Evolutionary conservation across 2,113 vertebrate species (phyloP).

Genomic region (Odontesthes bonariensis): DNA sequence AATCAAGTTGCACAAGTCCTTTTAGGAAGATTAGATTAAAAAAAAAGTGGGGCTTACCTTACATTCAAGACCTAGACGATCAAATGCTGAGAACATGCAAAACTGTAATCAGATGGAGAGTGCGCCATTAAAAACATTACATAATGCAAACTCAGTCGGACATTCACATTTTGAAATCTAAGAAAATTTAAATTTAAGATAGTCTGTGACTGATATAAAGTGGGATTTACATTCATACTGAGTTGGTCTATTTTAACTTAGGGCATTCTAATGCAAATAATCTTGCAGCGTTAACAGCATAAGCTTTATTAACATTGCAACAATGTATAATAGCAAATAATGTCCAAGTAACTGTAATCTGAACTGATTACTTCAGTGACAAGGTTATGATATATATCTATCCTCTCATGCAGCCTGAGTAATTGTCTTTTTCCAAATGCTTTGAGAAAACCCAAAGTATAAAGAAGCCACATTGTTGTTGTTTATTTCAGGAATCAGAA

Average conservation of each 20-base stretch:
- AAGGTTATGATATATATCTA: no score
- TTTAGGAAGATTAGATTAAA: no score
- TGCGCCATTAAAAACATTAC: neutral
- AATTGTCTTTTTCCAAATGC: neutral
- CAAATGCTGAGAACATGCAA: neutral
- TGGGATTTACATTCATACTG: neutral
- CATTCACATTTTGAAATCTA: neutral
- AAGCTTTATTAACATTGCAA: neutral
- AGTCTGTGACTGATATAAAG: neutral
- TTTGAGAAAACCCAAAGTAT: neutral
- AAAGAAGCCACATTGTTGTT: no score
- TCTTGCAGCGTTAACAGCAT: neutral
- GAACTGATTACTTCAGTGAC: no score
- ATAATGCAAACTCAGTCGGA: neutral
- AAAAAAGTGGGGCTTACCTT: neutral
- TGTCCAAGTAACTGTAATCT: no score
- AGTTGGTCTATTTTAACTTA: neutral
- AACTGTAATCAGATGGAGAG: neutral
- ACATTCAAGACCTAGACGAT: neutral
- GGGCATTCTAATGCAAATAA: neutral
- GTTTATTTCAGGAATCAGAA: no score
- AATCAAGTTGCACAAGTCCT: no score
- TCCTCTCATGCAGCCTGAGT: no score
- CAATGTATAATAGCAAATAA: no score
- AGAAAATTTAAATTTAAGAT: no score